phyloP scores from a whole-genome alignment of 1,140 invertebrate species.

The Helicoverpa zea region DNA sequence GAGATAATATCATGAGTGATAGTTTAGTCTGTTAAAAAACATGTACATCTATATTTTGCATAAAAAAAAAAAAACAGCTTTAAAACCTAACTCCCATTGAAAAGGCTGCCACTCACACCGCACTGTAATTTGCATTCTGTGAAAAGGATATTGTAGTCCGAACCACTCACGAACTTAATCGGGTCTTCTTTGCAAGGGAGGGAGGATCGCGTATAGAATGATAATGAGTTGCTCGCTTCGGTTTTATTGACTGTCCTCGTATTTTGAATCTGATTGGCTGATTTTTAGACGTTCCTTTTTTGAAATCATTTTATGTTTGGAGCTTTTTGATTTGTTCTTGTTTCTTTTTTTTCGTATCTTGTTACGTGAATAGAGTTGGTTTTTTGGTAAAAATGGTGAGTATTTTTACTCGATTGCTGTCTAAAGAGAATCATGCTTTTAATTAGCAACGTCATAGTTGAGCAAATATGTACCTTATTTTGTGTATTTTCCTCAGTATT shows the following conservation, averaged over 20 bases:
- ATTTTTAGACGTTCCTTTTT: slow-evolving; percentile 54
- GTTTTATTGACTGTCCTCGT: slow-evolving; percentile 73
- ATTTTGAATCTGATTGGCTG: slow-evolving; percentile 73
- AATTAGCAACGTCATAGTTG: too few species aligned
- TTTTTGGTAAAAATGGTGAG: neutral
- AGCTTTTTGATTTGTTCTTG: neutral
- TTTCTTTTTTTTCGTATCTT: slow-evolving; percentile 12
- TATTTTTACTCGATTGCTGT: too few species aligned
- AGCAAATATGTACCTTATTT: too few species aligned
- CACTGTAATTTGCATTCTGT: slow-evolving; percentile 51
- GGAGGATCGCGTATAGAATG: slow-evolving; percentile 60
- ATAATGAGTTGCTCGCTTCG: slow-evolving; percentile 73
- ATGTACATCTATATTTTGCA: slow-evolving; percentile 8
- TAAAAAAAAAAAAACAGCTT: slow-evolving; percentile 21
- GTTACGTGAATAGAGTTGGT: neutral
- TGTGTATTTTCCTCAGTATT: too few species aligned
- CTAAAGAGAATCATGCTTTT: too few species aligned
- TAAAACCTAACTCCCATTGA: slow-evolving; percentile 36
- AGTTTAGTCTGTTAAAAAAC: too few species aligned
- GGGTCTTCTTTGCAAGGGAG: slow-evolving; percentile 45
- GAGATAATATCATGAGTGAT: too few species aligned
- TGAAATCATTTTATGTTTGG: slow-evolving; percentile 29
- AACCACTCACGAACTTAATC: slow-evolving; percentile 59
- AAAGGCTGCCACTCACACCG: slow-evolving; percentile 47
- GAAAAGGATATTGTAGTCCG: slow-evolving; percentile 50